Evolutionary conservation across 1,140 invertebrate species (phyloP).

Genomic region (Mamestra configurata): DNA sequence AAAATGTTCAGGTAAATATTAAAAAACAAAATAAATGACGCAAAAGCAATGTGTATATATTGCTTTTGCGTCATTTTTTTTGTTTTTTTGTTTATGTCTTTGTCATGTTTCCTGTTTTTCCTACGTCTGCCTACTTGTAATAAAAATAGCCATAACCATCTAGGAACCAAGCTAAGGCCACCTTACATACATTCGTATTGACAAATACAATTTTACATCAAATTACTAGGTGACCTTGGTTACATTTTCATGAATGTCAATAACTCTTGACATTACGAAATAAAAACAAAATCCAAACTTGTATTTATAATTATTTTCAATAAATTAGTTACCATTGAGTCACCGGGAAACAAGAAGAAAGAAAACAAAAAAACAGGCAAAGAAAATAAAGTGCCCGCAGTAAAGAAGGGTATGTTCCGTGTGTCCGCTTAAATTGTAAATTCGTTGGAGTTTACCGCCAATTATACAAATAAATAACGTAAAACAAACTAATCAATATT

Average conservation of each 20-base stretch:
- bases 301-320: slow-evolving; percentile 42
- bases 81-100: no score
- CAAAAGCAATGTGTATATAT: no score
- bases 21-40: not conserved
- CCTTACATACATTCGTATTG: no score
- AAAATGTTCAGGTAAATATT: slow-evolving; percentile 78
- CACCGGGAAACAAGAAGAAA: slow-evolving; percentile 73
- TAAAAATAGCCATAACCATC: no score
- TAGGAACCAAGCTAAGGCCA: no score
- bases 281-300: not conserved
- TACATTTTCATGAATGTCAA: not conserved
- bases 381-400: slow-evolving; percentile 79
- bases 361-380: slow-evolving; percentile 80
- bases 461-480: slow-evolving; percentile 3
- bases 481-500: slow-evolving; percentile 33
- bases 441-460: slow-evolving; percentile 26
- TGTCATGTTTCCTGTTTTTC: not conserved
- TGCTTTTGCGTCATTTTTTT: no score
- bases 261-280: not conserved
- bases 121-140: not conserved
- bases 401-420: slow-evolving; percentile 83
- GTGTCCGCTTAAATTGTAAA: slow-evolving; percentile 62
- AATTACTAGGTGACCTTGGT: not conserved
- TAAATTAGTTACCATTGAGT: slow-evolving; percentile 72
- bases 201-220: not conserved